A percentile compares a stretch with the other conserved stretches of the same genome.
Evolutionary conservation across 2,797 vertebrate genomes (phyloP).

Genomic region (Denticeps clupeoides): DNA sequence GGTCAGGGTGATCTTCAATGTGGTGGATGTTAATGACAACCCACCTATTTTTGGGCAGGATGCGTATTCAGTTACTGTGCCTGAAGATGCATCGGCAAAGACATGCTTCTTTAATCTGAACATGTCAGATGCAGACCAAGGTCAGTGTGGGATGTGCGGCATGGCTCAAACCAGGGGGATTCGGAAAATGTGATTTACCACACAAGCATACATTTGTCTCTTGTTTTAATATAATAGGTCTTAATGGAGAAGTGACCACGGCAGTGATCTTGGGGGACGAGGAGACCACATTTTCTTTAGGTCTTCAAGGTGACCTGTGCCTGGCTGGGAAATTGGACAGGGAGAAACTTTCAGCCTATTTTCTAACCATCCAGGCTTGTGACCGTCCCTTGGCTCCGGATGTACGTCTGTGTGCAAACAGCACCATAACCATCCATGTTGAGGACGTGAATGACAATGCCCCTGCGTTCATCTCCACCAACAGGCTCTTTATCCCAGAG

Average conservation of each 20-base stretch:
- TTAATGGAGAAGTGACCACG: constrained; percentile 43
- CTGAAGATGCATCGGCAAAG: constrained; percentile 42
- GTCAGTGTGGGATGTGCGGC: constrained; percentile 24
- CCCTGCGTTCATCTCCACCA: constrained; percentile 44
- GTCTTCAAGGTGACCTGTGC: constrained; percentile 40
- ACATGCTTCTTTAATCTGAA: constrained; percentile 53
- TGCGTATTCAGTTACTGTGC: constrained; percentile 36
- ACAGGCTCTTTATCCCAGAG: constrained; percentile 41
- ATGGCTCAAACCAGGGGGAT: no score
- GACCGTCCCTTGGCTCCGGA: constrained; percentile 40
- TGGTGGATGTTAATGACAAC: constrained; percentile 64
- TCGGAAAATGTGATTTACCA: no score
- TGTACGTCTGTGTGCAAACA: constrained; percentile 44
- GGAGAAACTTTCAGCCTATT: constrained; percentile 48
- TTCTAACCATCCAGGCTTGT: constrained; percentile 48
- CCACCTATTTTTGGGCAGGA: constrained; percentile 50
- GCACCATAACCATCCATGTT: constrained; percentile 34
- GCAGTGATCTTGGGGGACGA: constrained; percentile 40
- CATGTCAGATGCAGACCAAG: constrained; percentile 57
- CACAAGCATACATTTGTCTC: constrained; percentile 17
- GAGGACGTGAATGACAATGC: constrained; percentile 61
- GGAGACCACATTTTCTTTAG: constrained; percentile 41
- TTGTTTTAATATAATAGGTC: constrained; percentile 36
- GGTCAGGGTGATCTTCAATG: constrained; percentile 63
- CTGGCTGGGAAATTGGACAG: constrained; percentile 48